Evolutionary conservation across 2,888 invertebrate genomes (phyloP).

Genomic region (Drosophila mayaguana): DNA sequence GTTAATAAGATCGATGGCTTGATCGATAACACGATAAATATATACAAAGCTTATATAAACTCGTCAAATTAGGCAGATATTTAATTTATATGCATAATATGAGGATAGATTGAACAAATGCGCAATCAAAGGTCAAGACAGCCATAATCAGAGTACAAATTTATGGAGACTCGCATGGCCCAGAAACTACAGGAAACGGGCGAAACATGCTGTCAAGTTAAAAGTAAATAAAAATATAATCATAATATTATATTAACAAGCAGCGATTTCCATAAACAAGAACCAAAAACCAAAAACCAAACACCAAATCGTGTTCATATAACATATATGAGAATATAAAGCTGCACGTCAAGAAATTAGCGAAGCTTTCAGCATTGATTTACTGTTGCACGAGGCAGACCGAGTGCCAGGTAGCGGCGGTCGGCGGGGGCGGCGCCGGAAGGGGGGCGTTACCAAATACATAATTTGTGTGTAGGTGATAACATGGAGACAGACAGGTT

Average conservation of each 20-base stretch:
- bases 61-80: not conserved
- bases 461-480: constrained; percentile 72
- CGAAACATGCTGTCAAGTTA: constrained; percentile 1
- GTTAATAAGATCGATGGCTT: not conserved
- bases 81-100: no score
- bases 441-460: constrained; percentile 58
- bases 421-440: not conserved
- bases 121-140: not conserved
- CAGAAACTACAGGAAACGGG: not conserved
- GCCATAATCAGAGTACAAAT: not conserved
- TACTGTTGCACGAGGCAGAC: constrained; percentile 49
- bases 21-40: not conserved
- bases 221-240: constrained; percentile 1
- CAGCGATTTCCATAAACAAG: not conserved
- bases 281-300: not conserved
- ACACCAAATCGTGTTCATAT: constrained; percentile 3
- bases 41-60: not conserved
- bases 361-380: constrained; percentile 60
- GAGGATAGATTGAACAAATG: no score
- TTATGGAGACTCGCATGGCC: not conserved
- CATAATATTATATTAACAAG: constrained; percentile 4
- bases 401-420: constrained; percentile 29
- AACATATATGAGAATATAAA: constrained; percentile 26
- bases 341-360: constrained; percentile 57
- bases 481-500: constrained; percentile 67